Base-by-base conservation (phyloP, 2,888 invertebrate species). In the Notodonta dromedarius region DNA sequence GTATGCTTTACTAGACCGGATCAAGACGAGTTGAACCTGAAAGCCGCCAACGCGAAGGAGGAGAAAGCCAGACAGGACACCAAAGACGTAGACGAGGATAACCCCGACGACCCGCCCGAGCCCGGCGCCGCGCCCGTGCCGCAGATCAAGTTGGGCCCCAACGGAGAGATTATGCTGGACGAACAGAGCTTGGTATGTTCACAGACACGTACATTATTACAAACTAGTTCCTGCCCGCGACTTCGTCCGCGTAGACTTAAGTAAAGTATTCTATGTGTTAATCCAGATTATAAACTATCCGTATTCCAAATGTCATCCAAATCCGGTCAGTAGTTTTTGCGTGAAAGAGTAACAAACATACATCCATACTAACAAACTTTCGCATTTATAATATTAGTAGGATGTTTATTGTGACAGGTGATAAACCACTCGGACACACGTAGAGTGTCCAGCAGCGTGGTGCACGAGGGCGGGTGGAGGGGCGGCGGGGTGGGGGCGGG, bases 141-240 rank as follows among this genome's bases (percentile, higher is more conserved):
- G 0, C 97, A 97, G 87, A 95, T 98, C 52, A 98, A 97, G 90
- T 95, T 98, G 0, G 97, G 97, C 0, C 96, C 97, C 0, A 96
- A 98, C 75, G 98, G 98, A 0, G 96, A 97, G 85, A 95, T 98
- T 60, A 95, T 98, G 61, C 90, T 98, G 0, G 98, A 98, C 79
- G 97, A 98, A 80, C 95, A 96, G 81, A 98, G 97, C 80, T 94
- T 98, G 82, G 96, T 95, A 77, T 82, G 88, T 73, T 12, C 24
- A 24, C 24, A 24, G 24, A 24, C 24, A 24, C 24, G 24, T 24
- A 24, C 24, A 24, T 24, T 24, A 24, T 24, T 24, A 24, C 24
- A 24, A 24, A 24, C 24, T 24, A 24, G 24, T 24, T 2, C 24
- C 24, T 24, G 24, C 24, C 24, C 24, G 24, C 2, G 24, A 24